A percentile compares a stretch with the other conserved stretches of the same genome.
phyloP scores from a whole-genome alignment of 2,797 vertebrate species.

The Nasua narica region DNA sequence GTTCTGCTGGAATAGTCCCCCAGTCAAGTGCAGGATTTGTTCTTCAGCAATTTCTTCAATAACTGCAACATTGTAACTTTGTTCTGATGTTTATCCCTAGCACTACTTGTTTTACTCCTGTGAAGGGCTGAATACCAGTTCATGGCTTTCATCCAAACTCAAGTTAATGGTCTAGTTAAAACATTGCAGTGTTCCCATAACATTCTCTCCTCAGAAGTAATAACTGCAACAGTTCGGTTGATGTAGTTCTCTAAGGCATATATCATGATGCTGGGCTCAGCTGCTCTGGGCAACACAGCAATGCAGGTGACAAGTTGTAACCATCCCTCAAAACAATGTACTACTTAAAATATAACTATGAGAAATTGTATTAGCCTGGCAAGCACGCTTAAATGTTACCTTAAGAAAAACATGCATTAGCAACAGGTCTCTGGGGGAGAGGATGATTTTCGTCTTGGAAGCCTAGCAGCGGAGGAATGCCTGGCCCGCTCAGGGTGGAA shows the following conservation, averaged over 20 bases:
- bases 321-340: too few species aligned
- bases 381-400: too few species aligned
- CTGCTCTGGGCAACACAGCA: neutral
- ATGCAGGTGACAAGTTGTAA: neutral
- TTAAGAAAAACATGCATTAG: too few species aligned
- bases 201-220: neutral
- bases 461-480: too few species aligned
- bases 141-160: slow-evolving; percentile 98
- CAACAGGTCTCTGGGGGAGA: too few species aligned
- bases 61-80: slow-evolving; percentile 96
- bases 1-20: slow-evolving; percentile 96
- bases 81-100: slow-evolving; percentile 96
- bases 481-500: too few species aligned
- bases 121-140: slow-evolving; percentile 97
- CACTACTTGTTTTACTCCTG: slow-evolving; percentile 98
- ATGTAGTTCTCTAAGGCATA: neutral
- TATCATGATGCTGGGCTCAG: neutral
- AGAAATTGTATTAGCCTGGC: too few species aligned
- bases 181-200: slow-evolving; percentile 93
- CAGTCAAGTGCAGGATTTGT: slow-evolving; percentile 96
- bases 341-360: too few species aligned
- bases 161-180: slow-evolving; percentile 99
- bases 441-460: too few species aligned
- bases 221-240: neutral
- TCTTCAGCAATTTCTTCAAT: slow-evolving; percentile 99